These are phyloP conservation scores for Polyergus mexicanus DNA, from an alignment of 1,140 invertebrate species.

Conservation along the genomic window DNA sequence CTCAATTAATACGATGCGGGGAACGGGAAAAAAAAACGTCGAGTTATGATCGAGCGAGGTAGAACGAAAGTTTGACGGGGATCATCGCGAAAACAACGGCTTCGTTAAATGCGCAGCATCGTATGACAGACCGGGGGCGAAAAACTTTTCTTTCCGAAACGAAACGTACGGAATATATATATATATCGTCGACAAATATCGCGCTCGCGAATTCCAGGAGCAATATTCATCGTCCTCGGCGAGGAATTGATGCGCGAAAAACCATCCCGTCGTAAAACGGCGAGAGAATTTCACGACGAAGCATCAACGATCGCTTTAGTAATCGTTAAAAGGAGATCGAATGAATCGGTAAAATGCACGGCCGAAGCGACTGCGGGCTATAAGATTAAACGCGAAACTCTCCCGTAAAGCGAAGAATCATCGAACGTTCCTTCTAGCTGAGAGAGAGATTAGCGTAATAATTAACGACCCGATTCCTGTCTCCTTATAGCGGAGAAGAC, in stretches of 20 bases:
- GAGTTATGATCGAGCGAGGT: background rate
- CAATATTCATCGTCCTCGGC: background rate
- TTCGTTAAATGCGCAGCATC: background rate
- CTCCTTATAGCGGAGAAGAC: background rate
- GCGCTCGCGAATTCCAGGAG: slow-evolving; percentile 1
- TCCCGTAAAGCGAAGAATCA: background rate
- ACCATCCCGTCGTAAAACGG: slow-evolving; percentile 10
- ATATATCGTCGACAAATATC: background rate
- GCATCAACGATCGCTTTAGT: slow-evolving; percentile 27
- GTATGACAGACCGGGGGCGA: background rate
- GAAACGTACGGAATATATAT: background rate
- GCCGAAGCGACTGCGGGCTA: background rate
- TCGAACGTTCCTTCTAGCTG: background rate
- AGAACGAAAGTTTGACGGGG: slow-evolving; percentile 6
- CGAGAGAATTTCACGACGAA: slow-evolving; percentile 11
- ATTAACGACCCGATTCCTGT: slow-evolving; percentile 3
- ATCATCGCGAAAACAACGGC: background rate
- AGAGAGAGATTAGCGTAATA: background rate
- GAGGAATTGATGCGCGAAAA: slow-evolving; percentile 15
- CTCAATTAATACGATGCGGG: background rate
- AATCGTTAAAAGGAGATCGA: slow-evolving; percentile 13
- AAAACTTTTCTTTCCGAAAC: background rate
- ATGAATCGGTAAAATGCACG: background rate
- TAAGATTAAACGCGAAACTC: slow-evolving; percentile 25
- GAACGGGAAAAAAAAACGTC: background rate